Base-by-base conservation (phyloP, 92 coral and sea anemone species). In the Heliopora coerulea region DNA sequence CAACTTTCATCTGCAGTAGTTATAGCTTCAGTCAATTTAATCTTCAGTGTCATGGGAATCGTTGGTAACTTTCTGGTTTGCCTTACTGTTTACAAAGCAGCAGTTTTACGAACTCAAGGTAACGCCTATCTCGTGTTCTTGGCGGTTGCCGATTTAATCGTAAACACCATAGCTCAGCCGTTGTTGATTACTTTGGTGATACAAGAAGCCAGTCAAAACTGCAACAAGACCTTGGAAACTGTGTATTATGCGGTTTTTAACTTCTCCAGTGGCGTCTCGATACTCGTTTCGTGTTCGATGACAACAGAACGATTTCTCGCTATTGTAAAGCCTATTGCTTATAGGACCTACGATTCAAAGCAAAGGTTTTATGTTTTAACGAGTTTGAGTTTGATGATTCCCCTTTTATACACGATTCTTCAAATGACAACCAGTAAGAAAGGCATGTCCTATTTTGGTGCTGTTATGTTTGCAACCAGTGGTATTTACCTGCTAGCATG, bases 261-360 rank as follows among this genome's bases (percentile, higher is more conserved):
- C 66, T 79, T 92, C 27, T 87, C 92, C 0, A 83, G 90, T 60
- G 82, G 90, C 0, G 85, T 78, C 30, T 87, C 97, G 8, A 56
- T 85, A 1, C 60, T 92, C 57, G 79, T 82, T 23, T 65, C 87
- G 8, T 76, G 80, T 0, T 85, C 80, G 30, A 92, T 92, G 23
- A 89, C 91, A n/a, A 27, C 86, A 3, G 97, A 92, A 73, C 80
- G 97, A 27, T 86, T 96, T 59, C 82, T 92, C 40, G 81, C 84
- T 49, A 89, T 85, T 0, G 52, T 68, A 0, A 76, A 69, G 10
- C 82, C 85, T 0, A 73, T 87, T 68, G 74, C 69, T 42, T 89
- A 89, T 74, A 86, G 65, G 49, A 82, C 86, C 13, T 83, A 83
- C 1, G 84, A 89, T 64, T 88, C 97, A 0, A 33, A 17, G 62